Conservation (phyloP, 2,797 vertebrate genomes). For the Argentina silus region DNA sequence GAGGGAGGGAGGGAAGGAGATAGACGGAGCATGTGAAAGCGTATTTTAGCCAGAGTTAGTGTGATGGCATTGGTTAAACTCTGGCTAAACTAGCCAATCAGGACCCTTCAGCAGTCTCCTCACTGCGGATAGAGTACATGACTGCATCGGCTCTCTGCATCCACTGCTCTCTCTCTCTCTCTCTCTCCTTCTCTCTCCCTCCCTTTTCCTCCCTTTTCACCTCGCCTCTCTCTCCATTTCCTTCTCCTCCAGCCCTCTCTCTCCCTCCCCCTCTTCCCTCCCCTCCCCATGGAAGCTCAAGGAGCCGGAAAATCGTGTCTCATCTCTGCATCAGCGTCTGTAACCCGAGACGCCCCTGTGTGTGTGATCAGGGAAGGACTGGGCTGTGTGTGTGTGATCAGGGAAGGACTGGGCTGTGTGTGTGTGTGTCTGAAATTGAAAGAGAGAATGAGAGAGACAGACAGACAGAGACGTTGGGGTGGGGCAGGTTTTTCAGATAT, state of each 20-base stretch:
- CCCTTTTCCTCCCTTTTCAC: neutral
- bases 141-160: neutral
- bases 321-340: slow-evolving; percentile 31
- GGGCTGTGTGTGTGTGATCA: neutral
- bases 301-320: slow-evolving; percentile 27
- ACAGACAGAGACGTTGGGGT: too few species aligned
- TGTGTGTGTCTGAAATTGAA: neutral
- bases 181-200: neutral
- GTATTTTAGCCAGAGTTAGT: neutral
- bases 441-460: neutral
- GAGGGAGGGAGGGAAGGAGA: neutral
- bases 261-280: neutral
- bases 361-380: neutral
- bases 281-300: slow-evolving; percentile 8
- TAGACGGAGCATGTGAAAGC: neutral
- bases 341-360: slow-evolving; percentile 32
- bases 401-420: neutral
- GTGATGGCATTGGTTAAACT: neutral
- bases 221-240: neutral
- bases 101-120: neutral
- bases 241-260: neutral
- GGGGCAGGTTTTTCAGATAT: too few species aligned
- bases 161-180: slow-evolving; percentile 10
- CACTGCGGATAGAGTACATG: neutral
- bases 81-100: slow-evolving; percentile 25